Base-by-base conservation (phyloP, 1,140 invertebrate genomes). In the Belonocnema kinseyi region DNA sequence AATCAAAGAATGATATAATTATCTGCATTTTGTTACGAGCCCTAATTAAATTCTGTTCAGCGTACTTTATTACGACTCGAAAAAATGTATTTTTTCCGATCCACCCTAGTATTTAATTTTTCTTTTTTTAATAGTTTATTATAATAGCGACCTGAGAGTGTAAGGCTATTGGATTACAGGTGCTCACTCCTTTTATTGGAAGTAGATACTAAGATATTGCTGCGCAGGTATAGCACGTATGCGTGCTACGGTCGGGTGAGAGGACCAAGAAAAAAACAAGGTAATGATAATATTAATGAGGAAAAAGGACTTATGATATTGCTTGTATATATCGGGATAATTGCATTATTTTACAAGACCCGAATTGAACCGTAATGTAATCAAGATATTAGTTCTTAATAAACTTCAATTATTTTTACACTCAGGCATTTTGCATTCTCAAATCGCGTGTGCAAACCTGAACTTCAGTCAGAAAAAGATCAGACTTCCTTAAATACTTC, bases 341-440 rank as follows among this genome's bases (percentile, higher is more conserved):
- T 76, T 76, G 76, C 3, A 5, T 53, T 53, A 26, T 8, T 17
- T 26, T n/a, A 19, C 79, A 77, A 72, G 53, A 76, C 76, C 72
- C 70, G 75, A 72, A 78, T 52, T 74, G 56, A 80, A 77, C 79
- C 56, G 75, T 80, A 79, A 79, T 77, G 73, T 80, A 77, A 76
- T 77, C 81, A 72, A 77, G 74, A 77, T 73, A 83, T 83, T 77
- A 79, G 70, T 61, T 80, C 78, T 80, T 80, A 80, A 83, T 83
- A 80, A 74, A 75, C 74, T 79, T 75, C 78, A 80, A 80, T 77
- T 83, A 79, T 77, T 71, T 73, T 79, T 80, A 78, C 71, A 80
- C 80, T 73, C 74, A 61, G 33, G 77, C 21, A 46, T 66, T 66
- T n/a, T 21, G 26, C 33, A 66, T 14, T 16, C 13, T n/a, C 7